These are phyloP conservation scores for Trichoplusia ni DNA, from an alignment of 1,140 invertebrate species.

Conservation along the genomic window DNA sequence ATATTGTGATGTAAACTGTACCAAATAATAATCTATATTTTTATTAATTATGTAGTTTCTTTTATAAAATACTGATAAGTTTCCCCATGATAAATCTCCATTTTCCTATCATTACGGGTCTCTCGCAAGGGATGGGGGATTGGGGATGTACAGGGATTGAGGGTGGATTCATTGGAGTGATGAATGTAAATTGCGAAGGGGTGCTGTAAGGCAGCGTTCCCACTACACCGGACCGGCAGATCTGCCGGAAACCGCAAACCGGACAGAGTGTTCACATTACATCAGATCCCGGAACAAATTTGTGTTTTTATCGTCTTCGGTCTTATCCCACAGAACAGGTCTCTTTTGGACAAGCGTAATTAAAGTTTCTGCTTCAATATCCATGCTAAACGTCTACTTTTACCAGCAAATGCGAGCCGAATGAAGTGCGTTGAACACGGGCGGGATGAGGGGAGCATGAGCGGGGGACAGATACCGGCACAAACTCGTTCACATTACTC, in stretches of 20 bases:
- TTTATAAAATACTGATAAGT: too few relatives aligned
- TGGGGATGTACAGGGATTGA: too few relatives aligned
- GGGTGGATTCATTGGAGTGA: too few relatives aligned
- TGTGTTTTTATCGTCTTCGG: conserved; percentile 34
- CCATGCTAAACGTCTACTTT: conserved; percentile 38
- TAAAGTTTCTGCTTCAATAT: conserved; percentile 34
- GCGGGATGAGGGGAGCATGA: conserved; percentile 1
- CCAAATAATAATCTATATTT: too few relatives aligned
- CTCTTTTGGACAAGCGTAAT: conserved; percentile 31
- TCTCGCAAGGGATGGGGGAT: too few relatives aligned
- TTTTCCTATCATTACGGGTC: too few relatives aligned
- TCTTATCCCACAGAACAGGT: conserved; percentile 26
- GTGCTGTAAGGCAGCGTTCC: neutral
- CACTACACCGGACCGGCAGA: conserved; percentile 28
- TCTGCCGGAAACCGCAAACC: conserved; percentile 23
- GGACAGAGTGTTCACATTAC: conserved; percentile 32
- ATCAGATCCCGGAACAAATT: too few relatives aligned
- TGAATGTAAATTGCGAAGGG: neutral
- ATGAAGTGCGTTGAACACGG: conserved; percentile 30
- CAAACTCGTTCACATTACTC: neutral
- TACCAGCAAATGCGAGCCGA: conserved; percentile 34
- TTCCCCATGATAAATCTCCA: too few relatives aligned
- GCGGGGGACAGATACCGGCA: neutral
- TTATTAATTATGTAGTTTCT: too few relatives aligned
- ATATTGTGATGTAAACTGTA: too few relatives aligned